Evolutionary conservation across 2,888 invertebrate genomes (phyloP), one percentile per base, ranked within the genome.

Genomic region (Caenorhabditis macrosperma): DNA sequence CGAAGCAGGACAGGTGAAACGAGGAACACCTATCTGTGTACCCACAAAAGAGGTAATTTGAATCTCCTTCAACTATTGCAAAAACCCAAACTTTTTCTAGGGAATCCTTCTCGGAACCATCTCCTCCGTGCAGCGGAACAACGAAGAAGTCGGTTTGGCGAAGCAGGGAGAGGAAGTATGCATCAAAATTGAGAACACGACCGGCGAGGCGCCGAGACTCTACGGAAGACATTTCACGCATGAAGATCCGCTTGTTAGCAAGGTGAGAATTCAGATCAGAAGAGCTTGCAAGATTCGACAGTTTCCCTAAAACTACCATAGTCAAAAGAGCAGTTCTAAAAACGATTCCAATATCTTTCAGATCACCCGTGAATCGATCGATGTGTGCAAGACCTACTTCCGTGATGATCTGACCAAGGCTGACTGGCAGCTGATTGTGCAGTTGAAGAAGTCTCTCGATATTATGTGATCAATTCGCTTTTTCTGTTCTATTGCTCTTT

Each of bases 371-470:
- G 95, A 97, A 91, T 97, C 97, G 83, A 99, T 99, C 91, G 98
- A 99, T 92, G 97, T 96, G 9, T 97, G 98, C 93, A 99, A 99
- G 92, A 95, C 97, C 89, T 96, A 97, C 92, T 99, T 99, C 94
- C 94, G 99, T 82, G 97, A 97, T 88, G 99, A 99, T 92, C 93
- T 99, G 89, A 93, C 94, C 90, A 99, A 97, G 93, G 94, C 95
- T 85, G 99, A 99, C 91, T 99, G 99, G 99, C 95, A 95, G 91
- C 93, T 99, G 82, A 96, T 99, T 94, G 95, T 98, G 76, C 97
- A 99, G 92, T 93, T 99, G 91, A 99, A 99, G 93, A 98, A 97
- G 92, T 93, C 95, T 89, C 97, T 99, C 93, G 94, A 96, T 92
- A 97, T 97, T 66, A 46, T 80, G 60, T 80, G 46, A 59, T 20